A percentile compares a stretch with the other conserved stretches of the same genome.
These are phyloP conservation scores for Isurus oxyrinchus DNA, from an alignment of 2,113 vertebrate species.

Conservation along the genomic window DNA sequence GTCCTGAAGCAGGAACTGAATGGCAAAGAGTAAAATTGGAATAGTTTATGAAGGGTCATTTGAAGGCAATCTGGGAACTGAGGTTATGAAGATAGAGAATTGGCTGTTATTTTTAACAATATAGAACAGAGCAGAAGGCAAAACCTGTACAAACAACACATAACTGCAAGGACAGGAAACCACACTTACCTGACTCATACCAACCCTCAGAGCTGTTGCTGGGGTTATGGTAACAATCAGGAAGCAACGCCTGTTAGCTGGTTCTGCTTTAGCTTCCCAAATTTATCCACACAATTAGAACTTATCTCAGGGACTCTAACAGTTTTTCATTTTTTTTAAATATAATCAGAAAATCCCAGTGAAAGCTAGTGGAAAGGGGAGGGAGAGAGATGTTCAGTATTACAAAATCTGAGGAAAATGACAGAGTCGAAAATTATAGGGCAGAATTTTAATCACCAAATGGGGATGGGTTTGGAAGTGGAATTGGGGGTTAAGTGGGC, in stretches of 20 bases:
- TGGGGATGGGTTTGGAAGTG: too few species aligned
- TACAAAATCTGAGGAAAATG: too few species aligned
- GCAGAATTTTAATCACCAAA: too few species aligned
- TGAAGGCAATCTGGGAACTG: too few species aligned
- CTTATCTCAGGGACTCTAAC: background rate
- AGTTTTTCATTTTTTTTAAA: background rate
- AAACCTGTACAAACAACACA: background rate
- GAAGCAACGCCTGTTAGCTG: background rate
- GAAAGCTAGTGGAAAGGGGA: background rate
- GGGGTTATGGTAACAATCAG: background rate
- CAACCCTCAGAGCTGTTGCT: background rate
- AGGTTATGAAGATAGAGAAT: background rate
- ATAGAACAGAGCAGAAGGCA: too few species aligned
- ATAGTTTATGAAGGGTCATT: background rate
- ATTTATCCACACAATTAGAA: background rate
- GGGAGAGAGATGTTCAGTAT: too few species aligned
- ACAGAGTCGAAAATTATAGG: too few species aligned
- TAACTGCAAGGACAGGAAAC: background rate
- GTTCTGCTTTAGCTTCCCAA: background rate
- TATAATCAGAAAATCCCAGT: background rate
- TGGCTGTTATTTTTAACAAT: background rate
- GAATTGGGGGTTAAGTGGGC: too few species aligned
- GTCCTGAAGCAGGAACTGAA: background rate
- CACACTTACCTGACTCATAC: background rate
- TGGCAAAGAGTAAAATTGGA: background rate